Evolutionary conservation across 1,140 invertebrate genomes (phyloP).

Genomic region (Drosophila quadrilineata): DNA sequence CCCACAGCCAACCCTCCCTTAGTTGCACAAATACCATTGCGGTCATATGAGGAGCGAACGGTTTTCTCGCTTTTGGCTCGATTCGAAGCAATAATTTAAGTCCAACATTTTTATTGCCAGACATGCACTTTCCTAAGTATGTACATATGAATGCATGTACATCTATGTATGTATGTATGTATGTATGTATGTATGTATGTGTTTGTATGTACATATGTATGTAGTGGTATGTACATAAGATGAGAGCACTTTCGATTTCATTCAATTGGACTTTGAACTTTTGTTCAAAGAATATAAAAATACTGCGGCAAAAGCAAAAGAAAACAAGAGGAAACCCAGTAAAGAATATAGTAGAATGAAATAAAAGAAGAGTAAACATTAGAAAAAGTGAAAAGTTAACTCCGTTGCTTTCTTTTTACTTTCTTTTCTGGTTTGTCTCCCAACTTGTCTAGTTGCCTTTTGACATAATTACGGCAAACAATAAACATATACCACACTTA

Average conservation of each 20-base stretch:
- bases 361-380: too few species aligned
- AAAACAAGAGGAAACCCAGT: too few species aligned
- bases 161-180: slow-evolving; percentile 21
- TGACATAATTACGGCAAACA: slow-evolving; percentile 17
- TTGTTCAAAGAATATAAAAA: slow-evolving; percentile 68
- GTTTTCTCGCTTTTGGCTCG: slow-evolving; percentile 55
- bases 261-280: slow-evolving; percentile 75
- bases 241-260: slow-evolving; percentile 72
- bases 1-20: slow-evolving; percentile 2
- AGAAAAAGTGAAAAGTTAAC: slow-evolving; percentile 46
- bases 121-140: slow-evolving; percentile 57
- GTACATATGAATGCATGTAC: slow-evolving; percentile 22
- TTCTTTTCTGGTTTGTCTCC: neutral
- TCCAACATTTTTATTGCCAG: slow-evolving; percentile 77
- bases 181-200: slow-evolving; percentile 2
- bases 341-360: too few species aligned
- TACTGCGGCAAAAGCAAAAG: too few species aligned
- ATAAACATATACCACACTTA: too few species aligned
- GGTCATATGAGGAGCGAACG: too few species aligned
- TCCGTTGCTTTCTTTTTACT: neutral
- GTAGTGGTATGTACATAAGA: slow-evolving; percentile 17
- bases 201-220: neutral
- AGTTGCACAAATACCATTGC: slow-evolving; percentile 41
- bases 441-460: neutral
- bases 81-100: slow-evolving; percentile 76